Percentiles rank a stretch among this genome's conserved stretches.
Evolutionary conservation across 2,888 invertebrate species (phyloP).

Genomic region (Geotrupes spiniger): DNA sequence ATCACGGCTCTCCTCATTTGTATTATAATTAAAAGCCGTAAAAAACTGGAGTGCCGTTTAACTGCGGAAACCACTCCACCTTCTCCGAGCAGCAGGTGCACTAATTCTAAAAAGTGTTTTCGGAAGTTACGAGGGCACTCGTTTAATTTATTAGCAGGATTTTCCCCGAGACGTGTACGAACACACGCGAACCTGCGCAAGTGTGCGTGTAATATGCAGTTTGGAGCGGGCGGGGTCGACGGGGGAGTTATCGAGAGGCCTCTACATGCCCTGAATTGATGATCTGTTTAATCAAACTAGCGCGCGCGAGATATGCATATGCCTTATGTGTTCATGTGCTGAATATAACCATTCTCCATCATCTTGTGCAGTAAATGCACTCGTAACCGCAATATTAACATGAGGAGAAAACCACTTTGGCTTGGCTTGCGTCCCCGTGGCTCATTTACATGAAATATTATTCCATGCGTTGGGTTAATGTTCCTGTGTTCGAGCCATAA

Average conservation of each 20-base stretch:
- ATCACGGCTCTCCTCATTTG: no score
- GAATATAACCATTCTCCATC: background rate
- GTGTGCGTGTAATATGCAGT: slow-evolving; percentile 1
- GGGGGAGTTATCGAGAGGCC: slow-evolving; percentile 6
- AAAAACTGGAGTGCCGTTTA: no score
- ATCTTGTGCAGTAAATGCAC: background rate
- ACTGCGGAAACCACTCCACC: background rate
- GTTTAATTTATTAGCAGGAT: slow-evolving; percentile 2
- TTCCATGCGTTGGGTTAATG: slow-evolving; percentile 23
- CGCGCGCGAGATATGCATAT: slow-evolving; percentile 15
- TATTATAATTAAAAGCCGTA: no score
- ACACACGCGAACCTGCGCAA: background rate
- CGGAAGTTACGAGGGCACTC: slow-evolving; percentile 6
- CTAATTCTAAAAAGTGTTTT: slow-evolving; percentile 4
- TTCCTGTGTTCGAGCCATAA: slow-evolving; percentile 25
- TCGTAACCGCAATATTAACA: slow-evolving; percentile 26
- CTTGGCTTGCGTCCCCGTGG: slow-evolving; percentile 12
- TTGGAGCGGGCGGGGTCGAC: background rate
- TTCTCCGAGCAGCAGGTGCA: slow-evolving; percentile 5
- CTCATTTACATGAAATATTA: slow-evolving; percentile 28
- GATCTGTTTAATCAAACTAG: slow-evolving; percentile 37
- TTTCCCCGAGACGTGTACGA: background rate
- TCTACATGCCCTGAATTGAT: slow-evolving; percentile 36
- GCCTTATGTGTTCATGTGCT: slow-evolving; percentile 20
- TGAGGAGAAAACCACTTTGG: slow-evolving; percentile 13